Evolutionary conservation across 2,113 vertebrate species (phyloP).

Genomic region (Columba livia): DNA sequence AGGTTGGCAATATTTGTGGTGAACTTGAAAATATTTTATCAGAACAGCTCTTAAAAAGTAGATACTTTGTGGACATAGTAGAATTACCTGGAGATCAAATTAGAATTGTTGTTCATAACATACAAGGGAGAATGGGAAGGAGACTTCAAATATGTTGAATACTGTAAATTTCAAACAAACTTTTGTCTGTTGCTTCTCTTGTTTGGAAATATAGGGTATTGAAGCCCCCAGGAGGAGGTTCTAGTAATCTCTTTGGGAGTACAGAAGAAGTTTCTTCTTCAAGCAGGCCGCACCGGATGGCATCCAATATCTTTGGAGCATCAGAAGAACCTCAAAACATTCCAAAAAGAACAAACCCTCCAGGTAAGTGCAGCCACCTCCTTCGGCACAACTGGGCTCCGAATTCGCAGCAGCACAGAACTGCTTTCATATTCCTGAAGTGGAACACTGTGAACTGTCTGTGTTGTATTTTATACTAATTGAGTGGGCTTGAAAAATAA

Average conservation of each 20-base stretch:
- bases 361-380: slow-evolving; percentile 77
- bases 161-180: not conserved
- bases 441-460: not conserved
- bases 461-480: not conserved
- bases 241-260: slow-evolving; percentile 85
- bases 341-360: slow-evolving; percentile 89
- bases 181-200: not conserved
- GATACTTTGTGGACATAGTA: not conserved
- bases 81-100: not conserved
- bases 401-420: not conserved
- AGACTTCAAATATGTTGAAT: not conserved
- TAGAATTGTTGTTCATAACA: not conserved
- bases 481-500: not conserved
- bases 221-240: slow-evolving; percentile 89
- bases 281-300: slow-evolving; percentile 84
- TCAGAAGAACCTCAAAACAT: slow-evolving; percentile 80
- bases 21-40: not conserved
- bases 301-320: slow-evolving; percentile 87
- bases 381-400: not conserved
- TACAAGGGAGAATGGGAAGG: not conserved
- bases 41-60: not conserved
- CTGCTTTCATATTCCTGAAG: not conserved
- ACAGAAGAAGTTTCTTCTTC: slow-evolving; percentile 79
- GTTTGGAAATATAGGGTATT: slow-evolving; percentile 75
- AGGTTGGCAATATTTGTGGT: not conserved